These are phyloP conservation scores for Oryzias woworae DNA, from an alignment of 2,113 vertebrate species.

Conservation along the genomic window DNA sequence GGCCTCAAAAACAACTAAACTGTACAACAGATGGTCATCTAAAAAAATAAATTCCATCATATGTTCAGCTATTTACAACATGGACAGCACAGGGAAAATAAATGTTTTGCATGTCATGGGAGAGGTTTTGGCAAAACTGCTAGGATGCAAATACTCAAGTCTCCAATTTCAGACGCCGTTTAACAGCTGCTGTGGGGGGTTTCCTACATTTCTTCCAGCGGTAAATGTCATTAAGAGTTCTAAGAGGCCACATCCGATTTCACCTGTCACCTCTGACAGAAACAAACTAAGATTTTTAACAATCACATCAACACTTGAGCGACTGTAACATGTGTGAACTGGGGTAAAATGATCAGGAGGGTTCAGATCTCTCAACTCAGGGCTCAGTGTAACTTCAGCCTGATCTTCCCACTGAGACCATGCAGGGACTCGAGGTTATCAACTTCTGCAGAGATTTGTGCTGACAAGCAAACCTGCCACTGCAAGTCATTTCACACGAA, in stretches of 20 bases:
- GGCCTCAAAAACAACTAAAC: conserved; percentile 6
- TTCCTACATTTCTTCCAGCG: conserved; percentile 39
- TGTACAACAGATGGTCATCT: neutral
- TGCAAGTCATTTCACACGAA: conserved; percentile 12
- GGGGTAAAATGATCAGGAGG: neutral
- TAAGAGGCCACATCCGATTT: neutral
- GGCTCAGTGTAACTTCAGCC: conserved; percentile 39
- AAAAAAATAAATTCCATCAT: neutral
- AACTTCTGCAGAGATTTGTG: conserved; percentile 28
- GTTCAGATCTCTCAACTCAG: conserved; percentile 8
- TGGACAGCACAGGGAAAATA: conserved; percentile 15
- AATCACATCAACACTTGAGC: neutral
- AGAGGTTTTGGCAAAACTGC: conserved; percentile 55
- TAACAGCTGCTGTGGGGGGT: conserved; percentile 64
- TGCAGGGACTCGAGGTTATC: conserved; percentile 31
- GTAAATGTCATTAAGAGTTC: conserved; percentile 16
- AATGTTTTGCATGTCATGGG: conserved; percentile 43
- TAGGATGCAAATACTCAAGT: conserved; percentile 55
- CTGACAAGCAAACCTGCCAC: conserved; percentile 29
- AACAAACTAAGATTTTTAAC: neutral
- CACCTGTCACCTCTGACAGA: conserved; percentile 2
- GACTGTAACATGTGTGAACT: neutral
- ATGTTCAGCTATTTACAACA: conserved; percentile 40
- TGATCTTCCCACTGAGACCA: conserved; percentile 40
- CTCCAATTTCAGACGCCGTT: conserved; percentile 60